A percentile compares a stretch with the other conserved stretches of the same genome.
Conservation (phyloP, 2,113 vertebrate genomes). For the Mus pahari region DNA sequence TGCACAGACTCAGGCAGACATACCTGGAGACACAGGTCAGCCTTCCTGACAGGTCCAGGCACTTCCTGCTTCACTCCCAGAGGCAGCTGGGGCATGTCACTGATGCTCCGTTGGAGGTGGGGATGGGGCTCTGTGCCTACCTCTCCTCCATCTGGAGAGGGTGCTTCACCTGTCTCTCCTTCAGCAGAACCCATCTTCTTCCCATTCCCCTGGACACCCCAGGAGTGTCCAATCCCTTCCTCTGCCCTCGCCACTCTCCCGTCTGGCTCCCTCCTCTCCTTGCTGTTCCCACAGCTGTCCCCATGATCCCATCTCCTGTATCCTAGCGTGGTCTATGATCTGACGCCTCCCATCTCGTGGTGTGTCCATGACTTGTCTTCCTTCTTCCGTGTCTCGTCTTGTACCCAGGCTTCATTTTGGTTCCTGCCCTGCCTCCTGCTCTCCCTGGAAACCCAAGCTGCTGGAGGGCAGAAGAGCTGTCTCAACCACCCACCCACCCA, state of each 20-base stretch:
- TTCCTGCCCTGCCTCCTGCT: neutral
- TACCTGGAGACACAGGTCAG: fast-evolving
- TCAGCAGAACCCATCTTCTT: neutral
- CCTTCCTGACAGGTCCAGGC: fast-evolving
- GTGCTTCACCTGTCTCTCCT: neutral
- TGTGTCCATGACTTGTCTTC: fast-evolving
- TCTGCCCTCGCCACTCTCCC: fast-evolving
- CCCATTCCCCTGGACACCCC: neutral
- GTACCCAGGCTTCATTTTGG: fast-evolving
- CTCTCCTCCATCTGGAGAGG: too few species aligned
- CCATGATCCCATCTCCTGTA: neutral
- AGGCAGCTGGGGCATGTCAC: neutral
- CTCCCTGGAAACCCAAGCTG: neutral
- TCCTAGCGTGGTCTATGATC: neutral
- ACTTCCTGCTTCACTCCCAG: neutral
- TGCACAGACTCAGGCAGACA: neutral
- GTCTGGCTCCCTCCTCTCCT: neutral
- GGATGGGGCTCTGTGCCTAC: too few species aligned
- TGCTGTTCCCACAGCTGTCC: neutral
- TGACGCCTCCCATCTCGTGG: too few species aligned
- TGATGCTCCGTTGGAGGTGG: too few species aligned
- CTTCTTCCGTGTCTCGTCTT: neutral
- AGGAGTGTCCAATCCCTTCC: neutral
- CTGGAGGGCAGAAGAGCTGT: neutral
- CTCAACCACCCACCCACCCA: fast-evolving